phyloP scores from a whole-genome alignment of 2,113 vertebrate genomes.

The Hemiprocne comata region DNA sequence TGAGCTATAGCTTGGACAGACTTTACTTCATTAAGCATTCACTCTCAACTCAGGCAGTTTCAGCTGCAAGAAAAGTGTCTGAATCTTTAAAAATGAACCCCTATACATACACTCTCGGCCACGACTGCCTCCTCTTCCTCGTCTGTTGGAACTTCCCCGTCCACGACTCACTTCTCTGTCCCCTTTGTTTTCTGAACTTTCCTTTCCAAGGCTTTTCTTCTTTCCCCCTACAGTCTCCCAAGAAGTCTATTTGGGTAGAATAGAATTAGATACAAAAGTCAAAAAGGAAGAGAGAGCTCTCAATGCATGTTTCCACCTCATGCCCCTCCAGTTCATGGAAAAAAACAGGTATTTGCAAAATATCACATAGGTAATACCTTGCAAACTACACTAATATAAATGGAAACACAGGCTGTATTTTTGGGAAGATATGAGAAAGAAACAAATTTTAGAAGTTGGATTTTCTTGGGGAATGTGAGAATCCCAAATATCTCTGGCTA shows the following conservation, averaged over 20 bases:
- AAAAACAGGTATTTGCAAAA: neutral
- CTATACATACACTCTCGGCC: slow-evolving; percentile 84
- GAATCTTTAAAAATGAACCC: neutral
- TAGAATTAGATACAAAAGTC: slow-evolving; percentile 13
- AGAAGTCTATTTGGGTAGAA: slow-evolving; percentile 83
- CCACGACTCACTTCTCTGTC: slow-evolving; percentile 87
- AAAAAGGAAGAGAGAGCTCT: neutral
- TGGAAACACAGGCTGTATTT: neutral
- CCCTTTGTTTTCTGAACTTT: slow-evolving; percentile 88
- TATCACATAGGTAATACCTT: neutral
- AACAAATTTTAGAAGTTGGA: neutral
- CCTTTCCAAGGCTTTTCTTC: slow-evolving; percentile 92
- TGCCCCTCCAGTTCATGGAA: neutral
- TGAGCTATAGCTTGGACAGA: fast-evolving
- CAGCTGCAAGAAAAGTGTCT: neutral
- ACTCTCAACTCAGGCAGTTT: neutral
- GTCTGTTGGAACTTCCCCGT: slow-evolving; percentile 83
- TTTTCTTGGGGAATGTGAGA: neutral
- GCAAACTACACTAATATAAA: neutral
- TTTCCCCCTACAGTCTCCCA: slow-evolving; percentile 98
- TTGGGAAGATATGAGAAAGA: neutral
- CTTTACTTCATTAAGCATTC: neutral
- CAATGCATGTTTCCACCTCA: neutral
- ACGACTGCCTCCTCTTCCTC: slow-evolving; percentile 86
- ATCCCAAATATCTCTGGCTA: neutral